Base-by-base conservation (phyloP, 2,888 invertebrate species). In the Kuschelorhynchus macadamiae region DNA sequence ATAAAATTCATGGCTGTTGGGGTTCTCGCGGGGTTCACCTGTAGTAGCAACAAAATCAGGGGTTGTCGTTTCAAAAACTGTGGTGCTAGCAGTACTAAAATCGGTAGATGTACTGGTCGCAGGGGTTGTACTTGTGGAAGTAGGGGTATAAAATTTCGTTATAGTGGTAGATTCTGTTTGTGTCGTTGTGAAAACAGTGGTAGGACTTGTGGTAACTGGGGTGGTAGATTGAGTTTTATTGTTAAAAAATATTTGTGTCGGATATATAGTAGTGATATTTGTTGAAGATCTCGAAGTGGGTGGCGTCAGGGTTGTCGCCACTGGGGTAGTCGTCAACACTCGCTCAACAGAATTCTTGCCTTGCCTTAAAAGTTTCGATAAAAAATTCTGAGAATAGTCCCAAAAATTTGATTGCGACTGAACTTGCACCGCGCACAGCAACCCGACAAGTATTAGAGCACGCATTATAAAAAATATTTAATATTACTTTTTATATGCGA, bases 21-120 rank as follows among this genome's bases (percentile, higher is more conserved):
- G 79, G 85, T 87, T 78, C 83, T 87, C 77, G 84, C 87, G 82
- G 77, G 85, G 76, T 78, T 85, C 77, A 76, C 82, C 81, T 80
- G 86, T 79, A 81, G 82, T 77, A 84, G 86, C 73, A 82, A 85
- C 79, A 84, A 86, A 75, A 84, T 87, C 77, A 84, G 86, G 78
- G 82, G 86, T 85, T 68, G 88, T 88, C 50, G 87, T 86, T 73
- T 88, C 88, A 74, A 85, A 85, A 63, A 86, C 85, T 47, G 88
- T 79, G n/a, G n/a, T n/a, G 65, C 79, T 80, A 7, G 73, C 76
- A 32, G 75, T 77, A 66, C 66, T 71, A 18, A 49, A 56, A 41
- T 79, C 78, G n/a, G 75, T 72, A 12, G 72, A 71, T 16, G 76
- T 76, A 18, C 73, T 76, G 11, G 70, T 72, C 36, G 61, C 70